phyloP scores from a whole-genome alignment of 1,140 invertebrate genomes.

The Drosophila kepulauana region DNA sequence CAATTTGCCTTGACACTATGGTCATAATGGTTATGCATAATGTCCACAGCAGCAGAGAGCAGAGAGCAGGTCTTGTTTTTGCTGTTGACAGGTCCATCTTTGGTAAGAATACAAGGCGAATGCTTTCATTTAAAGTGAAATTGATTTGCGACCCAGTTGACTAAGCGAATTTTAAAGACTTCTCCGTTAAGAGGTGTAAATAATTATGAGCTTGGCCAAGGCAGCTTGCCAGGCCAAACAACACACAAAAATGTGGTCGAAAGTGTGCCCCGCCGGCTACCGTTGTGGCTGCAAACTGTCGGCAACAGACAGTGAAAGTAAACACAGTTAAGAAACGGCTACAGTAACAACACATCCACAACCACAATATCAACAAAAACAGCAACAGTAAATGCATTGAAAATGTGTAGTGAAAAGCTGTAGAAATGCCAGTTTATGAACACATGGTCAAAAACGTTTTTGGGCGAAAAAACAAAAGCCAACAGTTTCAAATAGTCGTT shows the following conservation, averaged over 20 bases:
- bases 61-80: slow-evolving; percentile 21
- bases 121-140: slow-evolving; percentile 82
- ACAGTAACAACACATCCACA: slow-evolving; percentile 25
- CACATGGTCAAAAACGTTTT: slow-evolving; percentile 53
- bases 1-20: slow-evolving; percentile 20
- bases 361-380: slow-evolving; percentile 38
- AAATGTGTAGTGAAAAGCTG: slow-evolving; percentile 68
- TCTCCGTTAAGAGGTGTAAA: slow-evolving; percentile 73
- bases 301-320: slow-evolving; percentile 75
- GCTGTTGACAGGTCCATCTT: slow-evolving; percentile 71
- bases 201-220: slow-evolving; percentile 69
- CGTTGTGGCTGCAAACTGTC: slow-evolving; percentile 54
- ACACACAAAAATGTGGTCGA: slow-evolving; percentile 57
- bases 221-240: slow-evolving; percentile 37
- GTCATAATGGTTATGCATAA: slow-evolving; percentile 62
- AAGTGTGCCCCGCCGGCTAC: slow-evolving; percentile 68
- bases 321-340: slow-evolving; percentile 70
- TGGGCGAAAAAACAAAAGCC: background rate
- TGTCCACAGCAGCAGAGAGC: slow-evolving; percentile 17
- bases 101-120: slow-evolving; percentile 47
- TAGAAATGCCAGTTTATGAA: slow-evolving; percentile 61
- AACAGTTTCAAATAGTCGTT: slow-evolving; percentile 31
- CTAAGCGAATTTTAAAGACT: slow-evolving; percentile 67
- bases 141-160: slow-evolving; percentile 80
- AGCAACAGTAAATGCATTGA: slow-evolving; percentile 46